These are phyloP conservation scores for Apistogramma diplotaenia DNA, from an alignment of 2,113 vertebrate species.

Conservation along the genomic window DNA sequence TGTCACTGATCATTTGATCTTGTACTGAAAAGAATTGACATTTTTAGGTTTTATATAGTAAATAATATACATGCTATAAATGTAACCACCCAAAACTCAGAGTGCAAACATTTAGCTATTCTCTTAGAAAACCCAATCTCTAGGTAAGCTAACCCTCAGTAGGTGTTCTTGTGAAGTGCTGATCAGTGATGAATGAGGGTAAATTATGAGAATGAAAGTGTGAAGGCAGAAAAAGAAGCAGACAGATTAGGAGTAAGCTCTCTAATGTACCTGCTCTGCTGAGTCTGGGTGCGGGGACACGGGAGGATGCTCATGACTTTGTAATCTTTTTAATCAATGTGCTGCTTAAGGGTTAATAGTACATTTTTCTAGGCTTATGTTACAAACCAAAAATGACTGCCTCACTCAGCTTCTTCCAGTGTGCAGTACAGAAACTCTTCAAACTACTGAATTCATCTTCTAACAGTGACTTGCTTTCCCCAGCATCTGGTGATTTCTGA, in stretches of 20 bases:
- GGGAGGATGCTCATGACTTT: background rate
- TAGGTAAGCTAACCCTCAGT: background rate
- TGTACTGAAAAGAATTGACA: background rate
- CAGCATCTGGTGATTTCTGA: background rate
- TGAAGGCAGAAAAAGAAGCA: background rate
- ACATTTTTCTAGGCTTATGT: background rate
- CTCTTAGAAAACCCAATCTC: background rate
- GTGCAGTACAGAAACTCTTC: background rate
- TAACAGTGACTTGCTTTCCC: background rate
- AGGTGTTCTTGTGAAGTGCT: background rate
- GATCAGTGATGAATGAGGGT: background rate
- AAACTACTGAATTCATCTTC: background rate
- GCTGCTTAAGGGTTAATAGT: background rate
- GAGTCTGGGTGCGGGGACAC: background rate
- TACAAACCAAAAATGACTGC: background rate
- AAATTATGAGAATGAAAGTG: background rate
- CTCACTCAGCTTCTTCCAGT: background rate
- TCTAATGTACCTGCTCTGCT: slow-evolving; percentile 3
- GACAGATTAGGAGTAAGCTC: slow-evolving; percentile 26
- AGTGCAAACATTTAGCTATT: background rate
- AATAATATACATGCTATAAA: background rate
- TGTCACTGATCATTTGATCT: background rate
- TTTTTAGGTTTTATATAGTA: background rate
- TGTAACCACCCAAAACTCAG: background rate
- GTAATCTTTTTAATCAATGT: background rate